phyloP scores from a whole-genome alignment of 64 coral and sea anemone species.

The Stichodactyla helianthus region DNA sequence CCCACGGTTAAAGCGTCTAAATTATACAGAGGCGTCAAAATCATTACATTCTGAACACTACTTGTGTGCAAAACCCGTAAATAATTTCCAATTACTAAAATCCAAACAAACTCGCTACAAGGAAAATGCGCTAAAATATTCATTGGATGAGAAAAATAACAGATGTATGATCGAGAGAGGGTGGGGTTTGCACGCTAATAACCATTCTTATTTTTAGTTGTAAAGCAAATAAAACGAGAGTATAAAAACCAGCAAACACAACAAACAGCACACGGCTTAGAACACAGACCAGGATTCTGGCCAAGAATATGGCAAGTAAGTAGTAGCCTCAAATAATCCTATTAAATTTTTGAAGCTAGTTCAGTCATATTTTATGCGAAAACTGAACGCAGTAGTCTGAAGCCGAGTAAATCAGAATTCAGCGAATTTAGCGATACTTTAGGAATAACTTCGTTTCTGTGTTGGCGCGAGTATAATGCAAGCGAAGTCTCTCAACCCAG shows the following conservation, averaged over 20 bases:
- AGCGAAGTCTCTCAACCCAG: no score
- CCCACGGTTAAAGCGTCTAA: not conserved
- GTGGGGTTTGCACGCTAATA: not conserved
- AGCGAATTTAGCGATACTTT: no score
- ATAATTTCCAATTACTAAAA: not conserved
- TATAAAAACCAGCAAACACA: not conserved
- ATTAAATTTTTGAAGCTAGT: no score
- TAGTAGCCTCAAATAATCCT: not conserved
- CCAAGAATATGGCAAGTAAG: conserved; percentile 5
- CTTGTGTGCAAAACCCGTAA: not conserved
- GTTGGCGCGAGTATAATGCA: no score
- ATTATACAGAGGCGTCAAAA: not conserved
- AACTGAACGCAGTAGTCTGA: no score
- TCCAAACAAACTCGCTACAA: not conserved
- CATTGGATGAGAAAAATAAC: not conserved
- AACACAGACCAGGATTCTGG: not conserved
- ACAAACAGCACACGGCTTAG: not conserved
- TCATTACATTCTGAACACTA: not conserved
- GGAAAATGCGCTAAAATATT: not conserved
- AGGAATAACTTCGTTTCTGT: no score
- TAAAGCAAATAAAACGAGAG: not conserved
- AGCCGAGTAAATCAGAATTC: no score
- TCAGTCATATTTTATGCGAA: no score
- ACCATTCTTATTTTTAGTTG: not conserved
- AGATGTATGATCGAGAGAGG: not conserved